Percentiles rank a stretch among this genome's conserved stretches.
Evolutionary conservation across 2,888 invertebrate species (phyloP).

Genomic region (Hydropsyche betteni): DNA sequence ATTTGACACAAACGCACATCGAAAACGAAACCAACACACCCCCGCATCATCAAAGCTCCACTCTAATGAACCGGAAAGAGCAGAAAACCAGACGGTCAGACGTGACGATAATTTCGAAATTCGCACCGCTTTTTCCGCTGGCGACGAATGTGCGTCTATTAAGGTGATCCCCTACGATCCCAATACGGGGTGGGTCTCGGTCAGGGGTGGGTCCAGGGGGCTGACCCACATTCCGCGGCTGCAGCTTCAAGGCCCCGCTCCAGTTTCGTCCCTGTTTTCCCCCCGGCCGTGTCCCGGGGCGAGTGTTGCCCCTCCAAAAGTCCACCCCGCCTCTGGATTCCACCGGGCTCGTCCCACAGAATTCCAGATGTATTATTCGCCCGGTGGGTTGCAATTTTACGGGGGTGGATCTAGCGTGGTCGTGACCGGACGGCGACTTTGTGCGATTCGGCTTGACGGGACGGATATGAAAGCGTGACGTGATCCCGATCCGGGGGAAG

Average conservation of each 20-base stretch:
- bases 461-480: too few species aligned
- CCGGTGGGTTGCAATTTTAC: constrained; percentile 2
- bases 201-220: background rate
- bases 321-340: background rate
- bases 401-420: background rate
- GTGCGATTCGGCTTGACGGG: background rate
- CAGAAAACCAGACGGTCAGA: too few species aligned
- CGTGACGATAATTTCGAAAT: too few species aligned
- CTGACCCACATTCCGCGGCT: constrained; percentile 37
- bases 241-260: constrained; percentile 40
- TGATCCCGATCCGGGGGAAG: too few species aligned
- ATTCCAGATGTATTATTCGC: constrained; percentile 14
- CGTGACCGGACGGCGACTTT: background rate
- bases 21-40: too few species aligned
- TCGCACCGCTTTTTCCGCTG: too few species aligned
- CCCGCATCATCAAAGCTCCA: too few species aligned
- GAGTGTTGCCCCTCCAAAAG: background rate
- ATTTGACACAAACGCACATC: too few species aligned
- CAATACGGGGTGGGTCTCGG: background rate
- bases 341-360: too few species aligned
- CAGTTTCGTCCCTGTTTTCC: constrained; percentile 5
- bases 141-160: too few species aligned
- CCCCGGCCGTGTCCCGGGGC: background rate
- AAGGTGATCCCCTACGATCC: too few species aligned
- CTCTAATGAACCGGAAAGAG: too few species aligned